Evolutionary conservation across 2,888 invertebrate genomes (phyloP).

Genomic region (Heliconius hortense): DNA sequence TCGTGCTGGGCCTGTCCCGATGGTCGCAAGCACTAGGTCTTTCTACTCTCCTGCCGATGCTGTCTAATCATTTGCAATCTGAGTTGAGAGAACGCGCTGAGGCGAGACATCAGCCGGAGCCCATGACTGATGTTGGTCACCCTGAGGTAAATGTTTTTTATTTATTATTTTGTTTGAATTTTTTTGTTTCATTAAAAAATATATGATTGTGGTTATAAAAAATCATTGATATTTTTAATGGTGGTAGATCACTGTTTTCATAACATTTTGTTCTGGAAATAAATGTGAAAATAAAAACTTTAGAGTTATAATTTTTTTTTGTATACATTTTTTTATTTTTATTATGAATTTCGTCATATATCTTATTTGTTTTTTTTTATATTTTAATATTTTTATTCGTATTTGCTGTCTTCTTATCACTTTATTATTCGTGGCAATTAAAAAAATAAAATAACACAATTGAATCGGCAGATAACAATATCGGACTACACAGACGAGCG

Average conservation of each 20-base stretch:
- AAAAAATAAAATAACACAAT: not conserved
- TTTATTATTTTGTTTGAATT: not conserved
- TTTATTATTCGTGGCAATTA: not conserved
- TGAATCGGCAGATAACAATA: slow-evolving; percentile 63
- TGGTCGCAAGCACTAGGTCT: slow-evolving; percentile 89
- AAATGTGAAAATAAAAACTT: no score
- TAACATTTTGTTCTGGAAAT: no score
- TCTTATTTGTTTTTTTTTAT: no score
- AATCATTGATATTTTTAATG: not conserved
- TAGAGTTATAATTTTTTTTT: no score
- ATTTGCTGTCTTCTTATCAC: no score
- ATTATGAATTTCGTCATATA: no score
- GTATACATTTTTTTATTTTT: no score
- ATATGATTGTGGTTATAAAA: no score
- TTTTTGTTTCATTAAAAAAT: not conserved
- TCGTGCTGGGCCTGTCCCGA: slow-evolving; percentile 94
- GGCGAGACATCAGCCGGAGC: slow-evolving; percentile 39
- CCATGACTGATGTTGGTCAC: slow-evolving; percentile 12
- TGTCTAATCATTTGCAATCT: slow-evolving; percentile 90
- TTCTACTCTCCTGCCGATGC: slow-evolving; percentile 90
- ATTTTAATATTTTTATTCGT: no score
- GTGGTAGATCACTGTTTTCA: not conserved
- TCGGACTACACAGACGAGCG: slow-evolving; percentile 90
- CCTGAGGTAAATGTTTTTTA: slow-evolving; percentile 34
- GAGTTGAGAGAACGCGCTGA: slow-evolving; percentile 73